These are phyloP conservation scores for Oostethus manadensis DNA, from an alignment of 2,113 vertebrate genomes.

Conservation along the genomic window DNA sequence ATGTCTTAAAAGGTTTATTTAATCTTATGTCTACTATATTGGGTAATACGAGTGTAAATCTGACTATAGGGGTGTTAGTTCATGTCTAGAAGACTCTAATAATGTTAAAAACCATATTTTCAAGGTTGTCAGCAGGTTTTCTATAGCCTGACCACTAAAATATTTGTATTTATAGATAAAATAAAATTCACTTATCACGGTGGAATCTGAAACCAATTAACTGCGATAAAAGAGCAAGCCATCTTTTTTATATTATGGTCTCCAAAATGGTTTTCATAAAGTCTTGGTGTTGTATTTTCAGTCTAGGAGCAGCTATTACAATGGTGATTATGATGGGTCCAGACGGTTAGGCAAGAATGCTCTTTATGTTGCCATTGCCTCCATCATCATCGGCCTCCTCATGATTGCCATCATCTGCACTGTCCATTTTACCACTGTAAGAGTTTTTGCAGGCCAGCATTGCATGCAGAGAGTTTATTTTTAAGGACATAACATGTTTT, in stretches of 20 bases:
- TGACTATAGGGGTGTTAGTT: too few relatives aligned
- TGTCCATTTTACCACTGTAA: slow-evolving; percentile 82
- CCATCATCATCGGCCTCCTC: slow-evolving; percentile 83
- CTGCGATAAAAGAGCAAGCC: neutral
- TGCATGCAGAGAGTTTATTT: neutral
- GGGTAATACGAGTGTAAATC: too few relatives aligned
- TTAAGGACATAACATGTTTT: neutral
- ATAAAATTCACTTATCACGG: too few relatives aligned
- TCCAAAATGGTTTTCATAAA: neutral
- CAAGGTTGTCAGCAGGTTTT: too few relatives aligned
- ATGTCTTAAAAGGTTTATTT: too few relatives aligned
- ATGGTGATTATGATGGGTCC: slow-evolving; percentile 82
- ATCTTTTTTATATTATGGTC: neutral
- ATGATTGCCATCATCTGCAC: slow-evolving; percentile 74
- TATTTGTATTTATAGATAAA: too few relatives aligned
- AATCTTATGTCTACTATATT: too few relatives aligned
- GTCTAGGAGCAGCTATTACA: slow-evolving; percentile 83
- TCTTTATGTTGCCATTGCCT: slow-evolving; percentile 77
- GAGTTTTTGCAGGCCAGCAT: slow-evolving; percentile 15
- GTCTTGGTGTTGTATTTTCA: slow-evolving; percentile 40
- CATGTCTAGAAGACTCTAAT: too few relatives aligned
- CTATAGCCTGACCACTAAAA: too few relatives aligned
- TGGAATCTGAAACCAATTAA: too few relatives aligned
- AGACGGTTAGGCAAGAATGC: slow-evolving; percentile 80
- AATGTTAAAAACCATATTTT: too few relatives aligned